Evolutionary conservation across 2,888 invertebrate species (phyloP), one percentile per base, ranked within the genome.

Genomic region (Trachelus stipa): DNA sequence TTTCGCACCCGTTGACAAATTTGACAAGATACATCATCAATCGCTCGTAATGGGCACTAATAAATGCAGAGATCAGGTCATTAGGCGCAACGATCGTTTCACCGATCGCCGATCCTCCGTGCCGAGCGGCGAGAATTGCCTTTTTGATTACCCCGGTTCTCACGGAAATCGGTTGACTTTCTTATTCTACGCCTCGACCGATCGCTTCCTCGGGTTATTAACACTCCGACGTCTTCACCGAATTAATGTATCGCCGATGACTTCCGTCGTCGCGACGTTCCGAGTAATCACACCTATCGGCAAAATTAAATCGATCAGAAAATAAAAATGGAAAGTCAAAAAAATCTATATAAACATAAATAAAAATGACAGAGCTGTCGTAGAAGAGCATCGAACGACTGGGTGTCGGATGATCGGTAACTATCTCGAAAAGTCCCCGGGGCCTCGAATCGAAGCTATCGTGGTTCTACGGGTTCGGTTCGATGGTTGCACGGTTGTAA

Each of bases 31-130:
- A 86, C 87, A 88, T 88, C 88, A 90, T 88, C 88, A 87, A 90
- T 90, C 86, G 90, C 84, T 88, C 84, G 85, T 84, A 87, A 87
- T 85, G 86, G 86, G 86, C 85, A 88, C 87, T 90, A 90, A 90
- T 90, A 88, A 89, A 90, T 89, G 88, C 90, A 89, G 87, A 88
- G 90, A 90, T 90, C 90, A 86, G 83, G 83, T 90, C 88, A 90
- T 90, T 90, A 90, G 84, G 83, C 85, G 83, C 83, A 81, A 82
- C 83, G 82, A 83, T 83, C 82, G 86, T 87, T 86, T 86, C 85
- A 86, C 83, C 85, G 82, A 82, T 83, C 80, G 74, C 79, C 79
- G 80, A 75, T 81, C 83, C 83, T 77, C 76, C 12, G 77, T 37
- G 79, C 74, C 79, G 37, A 76, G 69, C 68, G 40, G 79, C 79